Evolutionary conservation across 2,797 vertebrate species (phyloP).

Genomic region (Alauda arvensis): DNA sequence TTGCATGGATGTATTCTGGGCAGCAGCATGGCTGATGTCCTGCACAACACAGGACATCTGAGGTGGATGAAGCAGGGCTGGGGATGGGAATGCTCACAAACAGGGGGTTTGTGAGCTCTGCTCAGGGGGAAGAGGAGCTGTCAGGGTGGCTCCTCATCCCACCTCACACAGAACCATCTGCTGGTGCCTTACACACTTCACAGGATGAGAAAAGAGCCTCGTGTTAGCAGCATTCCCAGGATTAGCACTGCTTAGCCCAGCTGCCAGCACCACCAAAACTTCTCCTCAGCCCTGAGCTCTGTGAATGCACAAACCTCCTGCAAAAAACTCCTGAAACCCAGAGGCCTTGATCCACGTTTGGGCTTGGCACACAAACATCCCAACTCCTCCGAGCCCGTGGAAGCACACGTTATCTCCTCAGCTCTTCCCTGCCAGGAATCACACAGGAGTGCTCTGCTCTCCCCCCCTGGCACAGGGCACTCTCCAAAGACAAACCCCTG

Average conservation of each 20-base stretch:
- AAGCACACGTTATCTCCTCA: background rate
- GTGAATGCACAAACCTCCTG: background rate
- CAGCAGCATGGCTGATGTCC: background rate
- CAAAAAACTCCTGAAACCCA: background rate
- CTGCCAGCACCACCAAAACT: background rate
- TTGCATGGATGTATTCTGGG: background rate
- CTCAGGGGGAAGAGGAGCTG: background rate
- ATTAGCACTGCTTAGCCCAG: background rate
- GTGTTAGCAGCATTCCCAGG: accelerated
- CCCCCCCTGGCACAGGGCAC: background rate
- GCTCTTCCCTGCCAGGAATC: background rate
- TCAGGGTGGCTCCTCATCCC: accelerated
- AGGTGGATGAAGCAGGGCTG: background rate
- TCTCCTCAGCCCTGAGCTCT: background rate
- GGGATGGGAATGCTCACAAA: too few relatives aligned
- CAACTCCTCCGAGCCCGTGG: background rate
- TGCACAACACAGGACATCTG: background rate
- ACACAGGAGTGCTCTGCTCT: background rate
- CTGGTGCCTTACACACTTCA: background rate
- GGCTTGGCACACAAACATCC: background rate
- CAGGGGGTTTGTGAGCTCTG: background rate
- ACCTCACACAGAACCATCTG: background rate
- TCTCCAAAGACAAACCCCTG: background rate
- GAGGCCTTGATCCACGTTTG: background rate
- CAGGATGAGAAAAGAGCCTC: background rate